phyloP scores from a whole-genome alignment of 2,797 vertebrate species.

The Pachyuromys duprasi region DNA sequence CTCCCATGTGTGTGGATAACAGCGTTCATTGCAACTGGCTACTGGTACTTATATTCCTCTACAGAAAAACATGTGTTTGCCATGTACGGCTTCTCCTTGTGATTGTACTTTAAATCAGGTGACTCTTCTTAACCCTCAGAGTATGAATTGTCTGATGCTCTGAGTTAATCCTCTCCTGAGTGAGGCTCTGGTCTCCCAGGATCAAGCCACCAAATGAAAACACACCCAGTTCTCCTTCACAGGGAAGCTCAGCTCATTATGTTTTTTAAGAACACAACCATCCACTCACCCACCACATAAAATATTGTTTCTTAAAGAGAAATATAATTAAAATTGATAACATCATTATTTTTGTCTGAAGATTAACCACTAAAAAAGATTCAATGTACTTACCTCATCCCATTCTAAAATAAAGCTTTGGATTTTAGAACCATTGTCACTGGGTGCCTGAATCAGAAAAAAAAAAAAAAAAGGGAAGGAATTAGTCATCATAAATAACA shows the following conservation, averaged over 20 bases:
- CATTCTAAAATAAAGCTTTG: slow-evolving; percentile 96
- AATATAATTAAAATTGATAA: slow-evolving; percentile 37
- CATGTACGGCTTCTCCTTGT: not conserved
- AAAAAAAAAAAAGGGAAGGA: slow-evolving; percentile 59
- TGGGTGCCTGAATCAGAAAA: slow-evolving; percentile 90
- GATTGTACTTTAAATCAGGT: too few species aligned
- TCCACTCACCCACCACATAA: slow-evolving; percentile 14
- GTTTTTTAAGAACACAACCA: slow-evolving; percentile 51
- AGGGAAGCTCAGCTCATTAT: not conserved
- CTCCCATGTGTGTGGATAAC: not conserved
- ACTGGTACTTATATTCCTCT: not conserved
- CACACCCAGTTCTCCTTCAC: not conserved
- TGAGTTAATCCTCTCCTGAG: not conserved
- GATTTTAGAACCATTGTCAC: slow-evolving; percentile 98
- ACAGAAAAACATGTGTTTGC: not conserved
- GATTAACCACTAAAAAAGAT: slow-evolving; percentile 57
- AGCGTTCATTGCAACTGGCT: not conserved
- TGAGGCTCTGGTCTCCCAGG: not conserved
- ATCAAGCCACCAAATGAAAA: not conserved
- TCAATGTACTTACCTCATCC: slow-evolving; percentile 93
- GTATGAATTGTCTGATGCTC: not conserved
- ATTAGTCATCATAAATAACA: slow-evolving; percentile 72
- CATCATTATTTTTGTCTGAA: slow-evolving; percentile 47
- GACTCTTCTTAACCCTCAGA: not conserved
- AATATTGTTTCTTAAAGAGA: slow-evolving; percentile 59